phyloP scores from a whole-genome alignment of 2,888 invertebrate species.

The Xestia xanthographa region DNA sequence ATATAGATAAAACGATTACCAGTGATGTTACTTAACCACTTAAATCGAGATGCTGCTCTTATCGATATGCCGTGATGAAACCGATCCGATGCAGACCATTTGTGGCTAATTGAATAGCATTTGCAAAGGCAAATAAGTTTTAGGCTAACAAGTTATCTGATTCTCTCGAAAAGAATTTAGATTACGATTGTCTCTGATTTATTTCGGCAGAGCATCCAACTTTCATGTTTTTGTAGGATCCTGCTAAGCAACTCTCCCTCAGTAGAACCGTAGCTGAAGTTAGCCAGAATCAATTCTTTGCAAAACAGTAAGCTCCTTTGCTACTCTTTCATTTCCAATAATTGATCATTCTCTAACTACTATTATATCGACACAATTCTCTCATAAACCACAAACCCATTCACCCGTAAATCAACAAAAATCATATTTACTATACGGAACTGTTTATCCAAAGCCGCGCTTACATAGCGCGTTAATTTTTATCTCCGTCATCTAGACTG shows the following conservation, averaged over 20 bases:
- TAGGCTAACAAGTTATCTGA: not conserved
- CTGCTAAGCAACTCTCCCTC: not conserved
- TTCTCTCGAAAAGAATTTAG: no score
- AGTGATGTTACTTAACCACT: conserved; percentile 48
- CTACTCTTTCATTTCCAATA: no score
- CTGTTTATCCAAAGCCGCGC: conserved; percentile 30
- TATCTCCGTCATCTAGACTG: conserved; percentile 61
- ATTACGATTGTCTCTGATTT: no score
- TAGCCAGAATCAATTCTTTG: not conserved
- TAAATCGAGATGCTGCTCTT: conserved; percentile 54
- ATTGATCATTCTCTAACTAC: not conserved
- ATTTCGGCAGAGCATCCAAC: no score
- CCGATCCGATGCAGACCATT: conserved; percentile 44
- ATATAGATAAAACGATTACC: conserved; percentile 43
- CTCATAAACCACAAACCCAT: not conserved
- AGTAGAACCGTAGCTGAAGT: not conserved
- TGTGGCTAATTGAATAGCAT: conserved; percentile 44
- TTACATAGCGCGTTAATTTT: conserved; percentile 41
- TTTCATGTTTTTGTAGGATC: no score
- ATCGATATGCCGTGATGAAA: conserved; percentile 53
- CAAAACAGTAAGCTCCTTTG: not conserved
- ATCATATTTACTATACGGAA: conserved; percentile 40
- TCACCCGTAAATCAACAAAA: conserved; percentile 11
- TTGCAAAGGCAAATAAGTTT: conserved; percentile 28
- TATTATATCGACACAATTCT: not conserved